Evolutionary conservation across 2,113 vertebrate genomes (phyloP).

Genomic region (Kobus ellipsiprymnus): DNA sequence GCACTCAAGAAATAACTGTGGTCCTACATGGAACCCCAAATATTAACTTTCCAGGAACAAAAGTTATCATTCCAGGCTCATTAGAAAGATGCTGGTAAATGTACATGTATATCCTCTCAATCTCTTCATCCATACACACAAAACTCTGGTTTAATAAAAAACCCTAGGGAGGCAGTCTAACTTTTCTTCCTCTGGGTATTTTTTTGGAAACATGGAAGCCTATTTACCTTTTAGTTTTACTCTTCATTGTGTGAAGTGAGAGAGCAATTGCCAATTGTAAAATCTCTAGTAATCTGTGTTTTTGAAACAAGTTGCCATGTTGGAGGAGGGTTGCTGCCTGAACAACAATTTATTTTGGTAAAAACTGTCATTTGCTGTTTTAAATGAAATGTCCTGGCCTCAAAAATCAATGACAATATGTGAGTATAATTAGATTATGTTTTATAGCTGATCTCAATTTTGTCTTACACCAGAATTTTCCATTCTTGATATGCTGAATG

Average conservation of each 20-base stretch:
- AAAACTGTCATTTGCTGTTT: background rate
- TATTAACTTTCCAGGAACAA: background rate
- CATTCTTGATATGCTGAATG: background rate
- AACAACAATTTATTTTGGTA: background rate
- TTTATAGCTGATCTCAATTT: conserved; percentile 4
- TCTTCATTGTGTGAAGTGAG: background rate
- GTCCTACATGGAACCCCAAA: background rate
- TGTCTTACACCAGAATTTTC: conserved; percentile 32
- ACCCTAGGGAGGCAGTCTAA: background rate
- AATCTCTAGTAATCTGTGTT: background rate
- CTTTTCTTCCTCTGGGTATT: background rate
- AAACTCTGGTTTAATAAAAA: background rate
- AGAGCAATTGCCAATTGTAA: background rate
- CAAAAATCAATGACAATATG: background rate
- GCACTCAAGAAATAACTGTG: background rate
- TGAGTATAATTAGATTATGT: conserved; percentile 19
- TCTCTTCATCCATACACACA: background rate
- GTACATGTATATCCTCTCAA: background rate
- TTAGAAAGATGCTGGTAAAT: background rate
- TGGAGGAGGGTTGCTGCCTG: background rate
- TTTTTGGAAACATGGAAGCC: background rate
- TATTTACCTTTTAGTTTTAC: background rate
- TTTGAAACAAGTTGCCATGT: background rate
- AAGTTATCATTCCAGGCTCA: background rate
- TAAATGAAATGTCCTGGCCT: background rate